These are phyloP conservation scores for Tipula unca DNA, from an alignment of 2,888 invertebrate species.

Conservation along the genomic window DNA sequence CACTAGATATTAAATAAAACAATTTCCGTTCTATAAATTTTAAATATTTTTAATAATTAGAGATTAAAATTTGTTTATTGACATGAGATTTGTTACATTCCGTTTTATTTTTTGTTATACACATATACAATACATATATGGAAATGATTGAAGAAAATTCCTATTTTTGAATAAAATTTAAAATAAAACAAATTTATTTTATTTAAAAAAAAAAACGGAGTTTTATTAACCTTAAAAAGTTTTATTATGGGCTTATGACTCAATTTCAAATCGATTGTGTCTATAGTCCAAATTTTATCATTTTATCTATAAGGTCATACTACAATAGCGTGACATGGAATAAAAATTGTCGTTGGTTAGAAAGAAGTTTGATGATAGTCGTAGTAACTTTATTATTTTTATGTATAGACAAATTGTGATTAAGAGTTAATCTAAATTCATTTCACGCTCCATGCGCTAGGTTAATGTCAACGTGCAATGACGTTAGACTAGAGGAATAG, in stretches of 20 bases:
- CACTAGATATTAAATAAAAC: neutral
- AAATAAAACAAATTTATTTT: neutral
- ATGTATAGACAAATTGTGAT: neutral
- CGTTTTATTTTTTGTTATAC: neutral
- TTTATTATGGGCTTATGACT: neutral
- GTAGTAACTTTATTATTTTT: neutral
- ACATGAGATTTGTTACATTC: neutral
- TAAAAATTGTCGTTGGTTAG: neutral
- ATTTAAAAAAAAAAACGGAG: neutral
- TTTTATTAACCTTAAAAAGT: neutral
- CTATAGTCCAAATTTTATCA: neutral
- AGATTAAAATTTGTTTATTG: neutral
- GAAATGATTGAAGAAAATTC: neutral
- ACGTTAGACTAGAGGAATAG: neutral
- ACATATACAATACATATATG: neutral
- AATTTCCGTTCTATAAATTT: neutral
- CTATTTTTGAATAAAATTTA: neutral
- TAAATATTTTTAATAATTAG: neutral
- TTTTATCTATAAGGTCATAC: neutral
- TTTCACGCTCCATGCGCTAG: neutral
- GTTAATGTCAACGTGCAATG: neutral
- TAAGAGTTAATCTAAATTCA: neutral
- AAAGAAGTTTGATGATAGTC: neutral
- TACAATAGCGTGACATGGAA: neutral
- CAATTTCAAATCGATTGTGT: neutral